These are phyloP conservation scores for Agrypnus murinus DNA, from an alignment of 2,888 invertebrate species.

Conservation along the genomic window DNA sequence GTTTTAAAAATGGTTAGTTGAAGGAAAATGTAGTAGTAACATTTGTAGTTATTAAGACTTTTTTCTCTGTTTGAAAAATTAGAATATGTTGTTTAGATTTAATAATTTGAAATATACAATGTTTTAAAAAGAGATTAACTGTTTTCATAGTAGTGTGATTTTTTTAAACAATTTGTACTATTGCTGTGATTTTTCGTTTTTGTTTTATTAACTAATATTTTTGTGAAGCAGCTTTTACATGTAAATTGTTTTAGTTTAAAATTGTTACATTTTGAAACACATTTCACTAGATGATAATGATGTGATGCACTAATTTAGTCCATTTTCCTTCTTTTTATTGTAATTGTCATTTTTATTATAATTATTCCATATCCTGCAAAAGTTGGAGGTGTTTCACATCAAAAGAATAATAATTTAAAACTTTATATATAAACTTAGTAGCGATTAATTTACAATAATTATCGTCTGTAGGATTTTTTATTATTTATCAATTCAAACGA, in stretches of 20 bases:
- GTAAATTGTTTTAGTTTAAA: slow-evolving; percentile 8
- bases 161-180: not conserved
- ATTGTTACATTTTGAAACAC: slow-evolving; percentile 45
- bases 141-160: no score
- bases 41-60: no score
- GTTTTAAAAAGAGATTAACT: no score
- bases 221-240: slow-evolving; percentile 19
- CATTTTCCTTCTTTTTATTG: slow-evolving; percentile 14
- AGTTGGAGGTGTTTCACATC: slow-evolving; percentile 39
- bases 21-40: no score
- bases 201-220: not conserved
- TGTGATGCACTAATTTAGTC: slow-evolving; percentile 33
- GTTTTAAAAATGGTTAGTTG: no score
- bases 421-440: slow-evolving; percentile 35
- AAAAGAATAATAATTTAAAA: slow-evolving; percentile 31
- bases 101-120: no score
- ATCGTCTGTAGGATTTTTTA: slow-evolving; percentile 26
- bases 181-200: not conserved
- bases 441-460: slow-evolving; percentile 30
- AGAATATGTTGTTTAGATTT: no score
- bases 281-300: slow-evolving; percentile 33
- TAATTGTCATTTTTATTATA: slow-evolving; percentile 11
- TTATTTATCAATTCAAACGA: slow-evolving; percentile 36
- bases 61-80: no score
- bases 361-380: slow-evolving; percentile 27